Evolutionary conservation across 2,797 vertebrate species (phyloP).

Genomic region (Somateria mollissima): DNA sequence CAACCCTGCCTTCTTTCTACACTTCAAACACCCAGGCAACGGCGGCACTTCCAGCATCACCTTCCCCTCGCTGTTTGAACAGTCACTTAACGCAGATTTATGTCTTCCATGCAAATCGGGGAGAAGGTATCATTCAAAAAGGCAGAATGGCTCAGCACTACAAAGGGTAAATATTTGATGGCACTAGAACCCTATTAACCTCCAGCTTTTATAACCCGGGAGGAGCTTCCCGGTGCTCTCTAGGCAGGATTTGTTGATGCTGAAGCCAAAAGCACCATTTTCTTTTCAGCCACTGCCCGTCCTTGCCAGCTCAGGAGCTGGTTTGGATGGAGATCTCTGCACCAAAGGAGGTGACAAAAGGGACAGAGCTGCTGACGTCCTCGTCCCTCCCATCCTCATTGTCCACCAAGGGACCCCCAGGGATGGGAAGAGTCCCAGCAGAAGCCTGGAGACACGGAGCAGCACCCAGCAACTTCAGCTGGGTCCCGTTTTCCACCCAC

Average conservation of each 20-base stretch:
- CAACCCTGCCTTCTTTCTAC: not conserved
- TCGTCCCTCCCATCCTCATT: not conserved
- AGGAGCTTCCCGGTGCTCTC: not conserved
- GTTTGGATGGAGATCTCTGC: not conserved
- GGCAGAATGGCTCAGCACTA: not conserved
- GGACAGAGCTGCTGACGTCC: rapidly evolving
- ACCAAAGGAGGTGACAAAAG: not conserved
- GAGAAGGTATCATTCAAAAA: not conserved
- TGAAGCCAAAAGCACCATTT: not conserved
- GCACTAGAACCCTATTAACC: not conserved
- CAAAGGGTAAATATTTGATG: not conserved
- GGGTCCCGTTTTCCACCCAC: no score
- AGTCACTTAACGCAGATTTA: not conserved
- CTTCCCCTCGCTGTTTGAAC: not conserved
- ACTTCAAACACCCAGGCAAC: not conserved
- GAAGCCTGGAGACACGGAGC: not conserved
- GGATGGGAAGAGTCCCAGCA: no score
- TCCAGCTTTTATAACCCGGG: not conserved
- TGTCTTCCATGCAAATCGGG: not conserved
- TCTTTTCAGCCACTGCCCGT: rapidly evolving
- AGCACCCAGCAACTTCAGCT: not conserved
- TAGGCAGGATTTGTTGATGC: not conserved
- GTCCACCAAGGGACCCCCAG: no score
- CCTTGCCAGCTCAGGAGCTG: not conserved
- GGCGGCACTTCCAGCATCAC: not conserved